A percentile compares a stretch with the other conserved stretches of the same genome.
Evolutionary conservation across 2,797 vertebrate species (phyloP).

Genomic region (Tamandua tetradactyla): DNA sequence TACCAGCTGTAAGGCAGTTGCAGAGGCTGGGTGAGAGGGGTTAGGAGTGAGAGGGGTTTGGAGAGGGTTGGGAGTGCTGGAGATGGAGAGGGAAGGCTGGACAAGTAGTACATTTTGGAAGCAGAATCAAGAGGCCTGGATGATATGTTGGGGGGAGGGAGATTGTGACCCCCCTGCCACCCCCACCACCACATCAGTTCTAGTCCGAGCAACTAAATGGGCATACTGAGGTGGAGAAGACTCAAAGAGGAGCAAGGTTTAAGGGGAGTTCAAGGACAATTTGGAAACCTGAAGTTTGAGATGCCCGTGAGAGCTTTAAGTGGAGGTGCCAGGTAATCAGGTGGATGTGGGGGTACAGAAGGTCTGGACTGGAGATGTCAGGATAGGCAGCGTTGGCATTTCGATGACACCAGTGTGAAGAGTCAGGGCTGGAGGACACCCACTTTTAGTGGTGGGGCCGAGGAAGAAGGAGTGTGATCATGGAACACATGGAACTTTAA

Average conservation of each 20-base stretch:
- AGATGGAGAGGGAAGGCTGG: neutral
- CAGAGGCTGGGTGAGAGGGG: too few relatives aligned
- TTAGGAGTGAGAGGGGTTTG: too few relatives aligned
- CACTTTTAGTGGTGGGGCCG: fast-evolving
- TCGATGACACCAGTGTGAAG: neutral
- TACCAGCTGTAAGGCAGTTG: neutral
- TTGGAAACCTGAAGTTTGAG: neutral
- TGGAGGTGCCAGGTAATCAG: neutral
- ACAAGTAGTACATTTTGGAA: neutral
- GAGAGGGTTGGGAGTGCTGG: neutral
- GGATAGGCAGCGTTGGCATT: fast-evolving
- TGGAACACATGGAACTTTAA: neutral
- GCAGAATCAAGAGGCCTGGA: neutral
- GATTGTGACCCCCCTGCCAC: too few relatives aligned
- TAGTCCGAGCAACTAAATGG: too few relatives aligned
- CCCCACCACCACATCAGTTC: neutral
- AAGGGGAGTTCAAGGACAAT: neutral
- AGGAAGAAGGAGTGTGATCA: fast-evolving
- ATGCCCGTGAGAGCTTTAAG: neutral
- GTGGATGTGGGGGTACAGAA: neutral
- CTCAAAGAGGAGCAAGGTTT: too few relatives aligned
- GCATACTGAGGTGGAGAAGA: neutral
- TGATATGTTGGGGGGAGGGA: fast-evolving
- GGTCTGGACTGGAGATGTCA: too few relatives aligned
- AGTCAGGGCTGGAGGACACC: neutral